Evolutionary conservation across 2,113 vertebrate species (phyloP), one percentile per base, ranked within the genome.

Genomic region (Saccopteryx bilineata): DNA sequence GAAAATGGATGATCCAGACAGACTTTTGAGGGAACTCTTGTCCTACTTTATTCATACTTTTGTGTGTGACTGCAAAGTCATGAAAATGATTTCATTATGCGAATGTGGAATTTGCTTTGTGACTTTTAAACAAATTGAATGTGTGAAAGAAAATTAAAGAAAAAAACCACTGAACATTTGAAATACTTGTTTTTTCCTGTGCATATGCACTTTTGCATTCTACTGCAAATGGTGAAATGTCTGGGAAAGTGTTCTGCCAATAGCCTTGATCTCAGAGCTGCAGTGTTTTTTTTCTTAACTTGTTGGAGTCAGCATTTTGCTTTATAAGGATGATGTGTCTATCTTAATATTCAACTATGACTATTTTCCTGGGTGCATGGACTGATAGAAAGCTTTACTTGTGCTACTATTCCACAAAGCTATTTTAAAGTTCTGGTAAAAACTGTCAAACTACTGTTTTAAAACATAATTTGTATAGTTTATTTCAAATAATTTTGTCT

Each of bases 401-500:
- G 14, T 26, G 60, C 50, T 28, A 14, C 10, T 19, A 75, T 93
- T 94, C 60, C 84, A 19, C 15, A 79, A 60, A 72, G 60, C 31
- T 89, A 1, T 82, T 91, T 39, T 94, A 66, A 72, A 91, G 28
- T 78, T 66, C 33, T 21, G 39, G n/a, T 87, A n/a, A 50, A 96
- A 83, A n/a, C 39, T 0, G 11, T 80, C 50, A 93, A 76, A 28
- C 58, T 31, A 84, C 52, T 68, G 17, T 87, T 88, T 93, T 63
- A 56, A 68, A 94, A 93, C 33, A 46, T 78, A 76, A 69, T 14
- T 63, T 68, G 10, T 81, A 4, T 92, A 71, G 33, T 88, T 93
- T 56, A 81, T 93, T 95, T 28, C 80, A 78, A 95, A 72, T 93
- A 24, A 85, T 79, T 93, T 88, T 52, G 94, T 61, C 9, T 58